These are phyloP conservation scores for Craseonycteris thonglongyai DNA, from an alignment of 2,113 vertebrate species.

Conservation along the genomic window DNA sequence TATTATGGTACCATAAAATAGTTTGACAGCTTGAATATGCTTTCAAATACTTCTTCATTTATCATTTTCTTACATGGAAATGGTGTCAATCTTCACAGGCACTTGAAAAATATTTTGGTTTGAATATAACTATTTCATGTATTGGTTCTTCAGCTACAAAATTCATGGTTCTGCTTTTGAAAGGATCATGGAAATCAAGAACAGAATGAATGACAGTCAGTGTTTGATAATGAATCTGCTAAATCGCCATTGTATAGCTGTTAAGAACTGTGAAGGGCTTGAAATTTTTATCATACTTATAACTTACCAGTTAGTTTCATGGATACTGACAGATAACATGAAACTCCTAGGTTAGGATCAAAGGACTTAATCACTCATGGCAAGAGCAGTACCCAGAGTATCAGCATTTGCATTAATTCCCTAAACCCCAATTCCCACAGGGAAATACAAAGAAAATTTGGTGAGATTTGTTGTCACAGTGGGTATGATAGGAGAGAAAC, in stretches of 20 bases:
- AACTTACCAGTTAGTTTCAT: neutral
- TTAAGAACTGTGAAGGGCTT: neutral
- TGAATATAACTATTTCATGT: neutral
- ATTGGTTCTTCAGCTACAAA: neutral
- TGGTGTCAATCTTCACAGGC: neutral
- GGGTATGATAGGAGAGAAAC: neutral
- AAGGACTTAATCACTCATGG: neutral
- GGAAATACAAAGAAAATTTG: neutral
- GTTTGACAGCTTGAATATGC: neutral
- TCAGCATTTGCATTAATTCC: neutral
- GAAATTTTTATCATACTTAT: neutral
- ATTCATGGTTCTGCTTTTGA: neutral
- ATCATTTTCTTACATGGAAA: neutral
- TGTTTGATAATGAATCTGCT: neutral
- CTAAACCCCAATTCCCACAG: neutral
- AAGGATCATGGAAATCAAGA: neutral
- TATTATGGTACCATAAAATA: neutral
- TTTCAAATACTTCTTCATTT: neutral
- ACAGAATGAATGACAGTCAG: neutral
- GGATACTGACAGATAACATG: neutral
- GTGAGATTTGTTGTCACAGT: neutral
- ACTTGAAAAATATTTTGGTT: constrained; percentile 16
- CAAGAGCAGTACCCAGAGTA: neutral
- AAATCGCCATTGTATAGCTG: neutral
- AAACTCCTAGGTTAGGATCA: neutral